Evolutionary conservation across 2,888 invertebrate genomes (phyloP).

Genomic region (Ferrisia virgata): DNA sequence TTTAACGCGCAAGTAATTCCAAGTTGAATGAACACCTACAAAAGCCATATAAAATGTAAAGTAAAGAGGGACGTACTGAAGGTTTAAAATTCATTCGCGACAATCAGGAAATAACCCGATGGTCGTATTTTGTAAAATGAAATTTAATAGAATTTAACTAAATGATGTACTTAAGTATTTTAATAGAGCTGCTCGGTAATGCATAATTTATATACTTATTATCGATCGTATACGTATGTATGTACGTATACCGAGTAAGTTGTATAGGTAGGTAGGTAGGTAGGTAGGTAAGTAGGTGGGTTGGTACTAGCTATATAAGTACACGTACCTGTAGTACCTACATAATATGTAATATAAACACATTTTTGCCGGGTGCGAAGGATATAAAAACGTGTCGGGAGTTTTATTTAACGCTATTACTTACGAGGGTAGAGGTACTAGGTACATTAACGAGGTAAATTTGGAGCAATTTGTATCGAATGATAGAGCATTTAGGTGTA

Average conservation of each 20-base stretch:
- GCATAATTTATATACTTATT: conserved; percentile 15
- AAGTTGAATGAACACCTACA: background rate
- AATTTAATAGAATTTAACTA: background rate
- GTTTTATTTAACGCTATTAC: background rate
- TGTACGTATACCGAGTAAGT: too few relatives aligned
- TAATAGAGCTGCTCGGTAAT: background rate
- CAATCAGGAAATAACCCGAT: background rate
- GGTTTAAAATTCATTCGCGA: background rate
- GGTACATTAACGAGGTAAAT: background rate
- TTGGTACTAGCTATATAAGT: too few relatives aligned
- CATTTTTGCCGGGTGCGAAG: background rate
- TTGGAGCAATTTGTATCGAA: background rate
- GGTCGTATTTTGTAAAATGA: background rate
- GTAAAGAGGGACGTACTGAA: background rate
- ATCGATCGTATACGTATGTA: background rate
- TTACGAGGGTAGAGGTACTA: background rate
- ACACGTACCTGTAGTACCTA: too few relatives aligned
- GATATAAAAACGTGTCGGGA: background rate
- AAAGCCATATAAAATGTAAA: background rate
- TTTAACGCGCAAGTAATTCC: background rate
- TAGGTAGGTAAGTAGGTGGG: too few relatives aligned
- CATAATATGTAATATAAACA: background rate
- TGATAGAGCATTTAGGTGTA: background rate
- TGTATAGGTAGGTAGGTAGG: too few relatives aligned
- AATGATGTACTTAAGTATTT: background rate